Conservation (phyloP, 2,113 vertebrate species). For the Eupsittula cactorum region DNA sequence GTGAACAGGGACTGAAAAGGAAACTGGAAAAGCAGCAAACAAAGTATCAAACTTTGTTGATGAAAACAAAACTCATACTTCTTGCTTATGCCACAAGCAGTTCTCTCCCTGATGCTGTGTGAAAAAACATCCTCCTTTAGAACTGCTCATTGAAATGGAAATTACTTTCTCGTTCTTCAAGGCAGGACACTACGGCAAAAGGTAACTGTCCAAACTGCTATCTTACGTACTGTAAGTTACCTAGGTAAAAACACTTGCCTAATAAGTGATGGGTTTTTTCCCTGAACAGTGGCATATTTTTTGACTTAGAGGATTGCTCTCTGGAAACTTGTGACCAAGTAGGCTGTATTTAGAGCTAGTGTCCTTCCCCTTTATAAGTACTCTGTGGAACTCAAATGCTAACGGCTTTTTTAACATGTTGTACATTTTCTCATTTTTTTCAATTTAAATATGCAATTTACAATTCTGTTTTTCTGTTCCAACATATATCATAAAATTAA, state of each 20-base stretch:
- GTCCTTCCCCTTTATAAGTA: slow-evolving; percentile 19
- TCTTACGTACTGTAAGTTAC: neutral
- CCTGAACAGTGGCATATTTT: neutral
- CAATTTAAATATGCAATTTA: slow-evolving; percentile 50
- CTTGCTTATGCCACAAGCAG: neutral
- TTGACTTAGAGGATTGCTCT: neutral
- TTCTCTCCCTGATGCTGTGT: neutral
- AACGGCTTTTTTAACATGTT: slow-evolving; percentile 9
- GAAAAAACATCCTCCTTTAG: neutral
- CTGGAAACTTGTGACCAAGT: neutral
- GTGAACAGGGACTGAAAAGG: neutral
- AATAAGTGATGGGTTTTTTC: neutral
- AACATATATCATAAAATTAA: slow-evolving; percentile 50
- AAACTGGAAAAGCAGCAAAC: neutral
- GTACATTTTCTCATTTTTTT: slow-evolving; percentile 13
- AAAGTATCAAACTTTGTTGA: neutral
- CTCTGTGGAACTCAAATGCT: slow-evolving; percentile 1
- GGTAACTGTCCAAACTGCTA: neutral
- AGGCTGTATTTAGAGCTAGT: neutral
- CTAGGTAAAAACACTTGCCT: neutral
- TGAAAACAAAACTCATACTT: neutral
- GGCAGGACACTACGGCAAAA: neutral
- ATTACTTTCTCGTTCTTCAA: neutral
- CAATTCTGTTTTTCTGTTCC: slow-evolving; percentile 50
- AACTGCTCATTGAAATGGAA: slow-evolving; percentile 1